Base-by-base conservation (phyloP, 2,797 vertebrate species). In the Enteromius argenteus region DNA sequence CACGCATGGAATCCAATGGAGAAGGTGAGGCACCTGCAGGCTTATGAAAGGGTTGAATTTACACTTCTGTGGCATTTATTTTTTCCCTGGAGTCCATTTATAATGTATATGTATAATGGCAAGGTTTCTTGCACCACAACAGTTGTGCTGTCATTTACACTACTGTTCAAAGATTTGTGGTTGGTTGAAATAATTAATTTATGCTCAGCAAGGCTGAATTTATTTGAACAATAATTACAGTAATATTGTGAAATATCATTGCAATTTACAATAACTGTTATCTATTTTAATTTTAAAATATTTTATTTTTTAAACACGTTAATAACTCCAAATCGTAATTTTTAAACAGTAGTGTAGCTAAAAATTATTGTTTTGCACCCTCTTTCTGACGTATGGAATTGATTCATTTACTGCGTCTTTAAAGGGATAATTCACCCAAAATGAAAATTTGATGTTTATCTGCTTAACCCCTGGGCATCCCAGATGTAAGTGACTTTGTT, bases 1-100 rank as follows among this genome's bases (percentile, higher is more conserved):
- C 95, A 71, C 94, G 95, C 30, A 94, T 95, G 94, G 94, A 95
- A 84, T 94, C 94, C 51, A 94, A 90, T 0, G 94, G 94, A 76
- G 94, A 95, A 76, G 93, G 93, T 95, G 85, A 89, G 82, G 60
- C n/a, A 5, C 32, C 32, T 39, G 3, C 51, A 58, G 32, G n/a
- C 32, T 23, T 23, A 14, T 56, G 21, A 75, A 39, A 7, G 3
- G 17, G n/a, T 53, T 1, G 7, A 14, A 39, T 75, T 37, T 0
- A n/a, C 66, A 46, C n/a, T 64, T 46, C n/a, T 75, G 17, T 68
- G 64, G 15, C 49, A 58, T 58, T 76, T 58, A 2, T 27, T 27
- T 77, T 51, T 51, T 7, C 15, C 23, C 23, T 72, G 23, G 32
- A 73, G 44, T 35, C 9, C 5, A 21, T 53, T 35, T 74, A 21